Evolutionary conservation across 2,113 vertebrate genomes (phyloP).

Genomic region (Poeciliopsis occidentalis): DNA sequence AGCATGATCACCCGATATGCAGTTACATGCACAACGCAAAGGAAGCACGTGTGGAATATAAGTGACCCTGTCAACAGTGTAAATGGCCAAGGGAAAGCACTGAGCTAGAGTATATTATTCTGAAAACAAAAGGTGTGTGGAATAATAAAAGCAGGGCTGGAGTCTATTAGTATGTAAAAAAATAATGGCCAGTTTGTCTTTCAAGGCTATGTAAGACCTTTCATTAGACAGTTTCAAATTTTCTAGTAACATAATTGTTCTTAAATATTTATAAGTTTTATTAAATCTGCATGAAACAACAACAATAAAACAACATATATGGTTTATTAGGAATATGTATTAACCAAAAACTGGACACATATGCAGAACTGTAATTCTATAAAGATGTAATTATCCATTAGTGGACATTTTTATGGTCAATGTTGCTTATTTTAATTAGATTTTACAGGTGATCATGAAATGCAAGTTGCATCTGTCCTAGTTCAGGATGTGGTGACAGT

Average conservation of each 20-base stretch:
- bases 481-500: not conserved
- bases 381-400: not conserved
- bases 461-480: not conserved
- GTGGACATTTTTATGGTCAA: not conserved
- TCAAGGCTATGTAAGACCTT: not conserved
- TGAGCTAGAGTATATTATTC: constrained; percentile 3
- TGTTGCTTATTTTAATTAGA: no score
- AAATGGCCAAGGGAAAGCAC: constrained; percentile 9
- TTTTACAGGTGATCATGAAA: not conserved
- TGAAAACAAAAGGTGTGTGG: not conserved
- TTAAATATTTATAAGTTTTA: not conserved
- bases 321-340: no score
- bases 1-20: not conserved
- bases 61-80: constrained; percentile 13
- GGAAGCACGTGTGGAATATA: not conserved
- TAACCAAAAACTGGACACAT: not conserved
- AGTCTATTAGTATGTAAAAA: not conserved
- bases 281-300: not conserved
- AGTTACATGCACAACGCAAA: constrained; percentile 14
- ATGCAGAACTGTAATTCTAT: not conserved
- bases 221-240: not conserved
- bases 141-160: not conserved
- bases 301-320: not conserved
- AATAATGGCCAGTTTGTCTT: not conserved
- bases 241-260: not conserved